Conservation (phyloP, 2,888 invertebrate species). For the Hemithea aestivaria region DNA sequence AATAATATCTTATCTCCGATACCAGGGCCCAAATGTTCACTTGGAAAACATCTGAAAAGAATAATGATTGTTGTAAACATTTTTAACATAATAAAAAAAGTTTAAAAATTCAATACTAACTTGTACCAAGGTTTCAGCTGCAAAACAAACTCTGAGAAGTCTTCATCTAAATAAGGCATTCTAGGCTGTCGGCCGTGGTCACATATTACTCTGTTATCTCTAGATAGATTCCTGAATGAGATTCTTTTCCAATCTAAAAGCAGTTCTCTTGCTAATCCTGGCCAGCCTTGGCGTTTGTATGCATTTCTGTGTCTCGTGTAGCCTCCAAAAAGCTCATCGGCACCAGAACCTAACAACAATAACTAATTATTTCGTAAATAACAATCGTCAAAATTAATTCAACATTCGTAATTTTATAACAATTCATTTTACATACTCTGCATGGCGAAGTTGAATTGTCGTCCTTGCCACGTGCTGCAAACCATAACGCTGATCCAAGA, state of each 20-base stretch:
- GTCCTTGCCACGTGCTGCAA: conserved; percentile 89
- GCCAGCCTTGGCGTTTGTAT: conserved; percentile 78
- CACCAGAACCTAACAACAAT: conserved; percentile 89
- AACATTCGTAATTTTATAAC: background rate
- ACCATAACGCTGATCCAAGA: conserved; percentile 97
- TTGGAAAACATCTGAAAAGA: conserved; percentile 78
- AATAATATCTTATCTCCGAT: conserved; percentile 96
- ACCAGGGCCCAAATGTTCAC: conserved; percentile 82
- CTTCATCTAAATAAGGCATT: conserved; percentile 88
- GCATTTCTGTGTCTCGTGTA: conserved; percentile 92
- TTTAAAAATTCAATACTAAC: conserved; percentile 50
- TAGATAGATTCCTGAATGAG: conserved; percentile 92
- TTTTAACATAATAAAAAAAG: background rate
- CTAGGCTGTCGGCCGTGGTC: conserved; percentile 93
- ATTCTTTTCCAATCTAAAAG: conserved; percentile 91
- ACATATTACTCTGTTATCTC: conserved; percentile 95
- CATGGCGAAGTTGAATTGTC: conserved; percentile 76
- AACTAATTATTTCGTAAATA: background rate
- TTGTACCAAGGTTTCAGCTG: conserved; percentile 83
- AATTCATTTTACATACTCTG: conserved; percentile 66
- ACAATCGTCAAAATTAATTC: background rate
- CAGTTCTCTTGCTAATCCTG: conserved; percentile 81
- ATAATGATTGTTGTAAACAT: conserved; percentile 2
- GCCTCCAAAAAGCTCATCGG: conserved; percentile 98
- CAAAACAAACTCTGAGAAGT: conserved; percentile 81